A percentile compares a stretch with the other conserved stretches of the same genome.
phyloP scores from a whole-genome alignment of 2,888 invertebrate species.

The Spicauda simplicius region DNA sequence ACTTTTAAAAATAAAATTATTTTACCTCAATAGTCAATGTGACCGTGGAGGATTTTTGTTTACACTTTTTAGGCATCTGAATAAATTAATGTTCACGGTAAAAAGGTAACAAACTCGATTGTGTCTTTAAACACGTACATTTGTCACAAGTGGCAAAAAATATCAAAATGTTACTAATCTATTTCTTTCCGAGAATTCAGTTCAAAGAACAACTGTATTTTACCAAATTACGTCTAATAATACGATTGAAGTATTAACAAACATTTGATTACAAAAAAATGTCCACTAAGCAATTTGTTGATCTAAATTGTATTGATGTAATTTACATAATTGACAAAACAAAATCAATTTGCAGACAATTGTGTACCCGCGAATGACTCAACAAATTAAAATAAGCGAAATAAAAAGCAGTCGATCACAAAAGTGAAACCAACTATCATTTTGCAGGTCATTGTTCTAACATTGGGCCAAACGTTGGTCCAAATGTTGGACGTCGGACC shows the following conservation, averaged over 20 bases:
- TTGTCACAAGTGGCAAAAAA: too few relatives aligned
- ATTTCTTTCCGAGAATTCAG: neutral
- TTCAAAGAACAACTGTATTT: too few relatives aligned
- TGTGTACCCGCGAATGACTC: neutral
- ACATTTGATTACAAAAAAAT: neutral
- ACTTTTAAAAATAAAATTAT: too few relatives aligned
- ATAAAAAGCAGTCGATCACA: neutral
- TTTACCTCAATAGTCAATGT: neutral
- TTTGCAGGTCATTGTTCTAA: neutral
- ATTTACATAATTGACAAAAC: neutral
- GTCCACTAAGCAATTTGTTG: neutral
- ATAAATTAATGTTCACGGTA: neutral
- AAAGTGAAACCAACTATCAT: slow-evolving; percentile 4
- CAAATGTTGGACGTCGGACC: slow-evolving; percentile 3
- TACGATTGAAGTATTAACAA: too few relatives aligned
- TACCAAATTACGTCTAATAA: too few relatives aligned
- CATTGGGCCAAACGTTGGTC: neutral
- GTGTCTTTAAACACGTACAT: neutral
- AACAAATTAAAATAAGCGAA: neutral
- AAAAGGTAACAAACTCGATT: too few relatives aligned
- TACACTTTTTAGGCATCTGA: neutral
- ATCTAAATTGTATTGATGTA: neutral
- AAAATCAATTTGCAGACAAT: neutral
- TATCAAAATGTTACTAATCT: too few relatives aligned
- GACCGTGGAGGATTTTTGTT: neutral